A percentile compares a stretch with the other conserved stretches of the same genome.
Conservation (phyloP, 2,888 invertebrate species). For the Metellina segmentata region DNA sequence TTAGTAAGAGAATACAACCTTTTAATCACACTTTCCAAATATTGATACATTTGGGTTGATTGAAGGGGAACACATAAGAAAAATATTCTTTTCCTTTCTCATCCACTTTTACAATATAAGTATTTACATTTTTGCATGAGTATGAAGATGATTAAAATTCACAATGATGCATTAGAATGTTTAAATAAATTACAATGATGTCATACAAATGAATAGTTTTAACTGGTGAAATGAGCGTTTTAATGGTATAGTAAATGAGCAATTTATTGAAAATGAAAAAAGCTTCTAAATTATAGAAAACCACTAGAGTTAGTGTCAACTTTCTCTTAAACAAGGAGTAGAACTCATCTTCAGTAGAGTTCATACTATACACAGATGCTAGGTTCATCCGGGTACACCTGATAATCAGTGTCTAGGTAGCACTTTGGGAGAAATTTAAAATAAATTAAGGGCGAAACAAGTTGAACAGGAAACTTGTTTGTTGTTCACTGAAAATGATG, state of each 20-base stretch:
- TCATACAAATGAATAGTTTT: constrained; percentile 13
- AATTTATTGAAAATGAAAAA: constrained; percentile 1
- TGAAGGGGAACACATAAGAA: constrained; percentile 46
- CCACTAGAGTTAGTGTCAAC: not conserved
- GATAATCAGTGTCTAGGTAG: not conserved
- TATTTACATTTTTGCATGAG: constrained; percentile 56
- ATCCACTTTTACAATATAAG: constrained; percentile 40
- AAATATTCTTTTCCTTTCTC: constrained; percentile 37
- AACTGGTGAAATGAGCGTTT: constrained; percentile 2
- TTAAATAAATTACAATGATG: constrained; percentile 69
- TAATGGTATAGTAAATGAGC: not conserved
- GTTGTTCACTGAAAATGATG: constrained; percentile 21
- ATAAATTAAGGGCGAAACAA: not conserved
- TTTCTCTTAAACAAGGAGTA: not conserved
- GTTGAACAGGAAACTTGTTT: constrained; percentile 4
- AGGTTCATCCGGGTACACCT: not conserved
- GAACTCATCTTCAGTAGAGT: not conserved
- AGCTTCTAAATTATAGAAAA: not conserved
- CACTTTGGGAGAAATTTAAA: not conserved
- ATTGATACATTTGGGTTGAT: constrained; percentile 4
- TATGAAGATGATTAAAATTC: constrained; percentile 62
- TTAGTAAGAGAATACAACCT: not conserved
- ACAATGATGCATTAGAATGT: constrained; percentile 54
- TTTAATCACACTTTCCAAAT: not conserved
- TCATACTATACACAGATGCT: not conserved